Conservation (phyloP, 2,888 invertebrate genomes). For the Mythimna loreyi region DNA sequence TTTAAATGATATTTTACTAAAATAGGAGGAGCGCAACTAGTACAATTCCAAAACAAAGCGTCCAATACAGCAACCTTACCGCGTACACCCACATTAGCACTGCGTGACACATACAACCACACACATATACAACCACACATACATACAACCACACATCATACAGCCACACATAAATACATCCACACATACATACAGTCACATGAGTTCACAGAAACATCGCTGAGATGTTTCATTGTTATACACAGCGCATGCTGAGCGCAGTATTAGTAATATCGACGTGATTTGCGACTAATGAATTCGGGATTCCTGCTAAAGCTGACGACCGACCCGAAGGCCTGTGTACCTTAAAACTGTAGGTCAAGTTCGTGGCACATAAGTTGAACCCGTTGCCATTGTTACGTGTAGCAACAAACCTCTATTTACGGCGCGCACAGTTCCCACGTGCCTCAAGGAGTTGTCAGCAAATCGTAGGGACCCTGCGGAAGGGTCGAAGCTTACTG, state of each 20-base stretch:
- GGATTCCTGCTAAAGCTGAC: background rate
- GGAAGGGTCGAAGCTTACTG: too few species aligned
- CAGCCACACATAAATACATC: too few species aligned
- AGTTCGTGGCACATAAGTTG: too few species aligned
- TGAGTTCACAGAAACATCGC: conserved; percentile 29
- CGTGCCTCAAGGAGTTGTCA: too few species aligned
- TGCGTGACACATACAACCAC: conserved; percentile 20
- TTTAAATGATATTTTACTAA: too few species aligned
- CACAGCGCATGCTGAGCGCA: conserved; percentile 8
- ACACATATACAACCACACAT: background rate
- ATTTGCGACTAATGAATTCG: conserved; percentile 9
- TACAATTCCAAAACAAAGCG: background rate
- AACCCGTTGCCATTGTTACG: too few species aligned
- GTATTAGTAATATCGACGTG: conserved; percentile 7
- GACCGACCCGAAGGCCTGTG: background rate
- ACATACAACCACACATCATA: background rate
- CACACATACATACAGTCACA: conserved; percentile 1
- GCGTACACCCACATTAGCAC: background rate
- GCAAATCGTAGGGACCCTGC: too few species aligned
- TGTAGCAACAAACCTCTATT: too few species aligned
- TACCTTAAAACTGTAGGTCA: too few species aligned
- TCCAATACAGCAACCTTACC: background rate
- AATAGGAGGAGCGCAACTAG: too few species aligned
- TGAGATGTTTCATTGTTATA: conserved; percentile 23
- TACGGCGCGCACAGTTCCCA: too few species aligned